Evolutionary conservation across 2,888 invertebrate species (phyloP), one percentile per base, ranked within the genome.

Genomic region (Disparrhopalites patrizii): DNA sequence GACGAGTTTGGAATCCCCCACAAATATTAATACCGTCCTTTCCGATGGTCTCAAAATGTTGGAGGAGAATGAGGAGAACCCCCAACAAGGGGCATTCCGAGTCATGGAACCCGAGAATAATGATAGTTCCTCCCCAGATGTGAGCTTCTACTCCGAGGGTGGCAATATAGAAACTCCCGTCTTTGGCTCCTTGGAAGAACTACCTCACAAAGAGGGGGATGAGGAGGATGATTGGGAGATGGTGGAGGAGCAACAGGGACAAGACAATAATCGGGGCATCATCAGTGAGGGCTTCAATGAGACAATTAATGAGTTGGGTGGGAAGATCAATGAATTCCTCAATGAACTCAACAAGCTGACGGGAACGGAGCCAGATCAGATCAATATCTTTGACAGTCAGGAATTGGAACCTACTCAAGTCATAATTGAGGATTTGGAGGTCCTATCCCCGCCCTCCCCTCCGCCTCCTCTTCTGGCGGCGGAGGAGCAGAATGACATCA

Each of bases 291-390:
- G 30, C 23, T 57, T 65, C 47, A 57, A 57, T 47, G 64, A 65
- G n/a, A 57, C 56, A 36, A 65, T 65, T 57, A 56, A 65, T 50
- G 33, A 57, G 31, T 65, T 65, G 57, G 64, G 64, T 30, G 64
- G 64, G 10, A 65, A 65, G 56, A 65, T 65, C 18, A 65, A 50
- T 57, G 64, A 65, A 51, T 65, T 65, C 27, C 47, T 65, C 10
- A 56, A 65, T 51, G 47, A 65, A 23, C 57, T 65, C 1, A 65
- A 65, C 18, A 65, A 65, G 58, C 36, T 65, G 1, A 65, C 64
- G 1, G 55, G 38, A 18, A 13, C 33, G 13, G 64, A 57, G 23
- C 50, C 25, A 23, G 57, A 61, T 33, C 31, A 40, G 10, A 50
- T 33, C 5, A 50, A 40, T 31, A 47, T 61, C n/a, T 61, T 61